Conservation (phyloP, 1,140 invertebrate species). For the Anoplophora glabripennis region DNA sequence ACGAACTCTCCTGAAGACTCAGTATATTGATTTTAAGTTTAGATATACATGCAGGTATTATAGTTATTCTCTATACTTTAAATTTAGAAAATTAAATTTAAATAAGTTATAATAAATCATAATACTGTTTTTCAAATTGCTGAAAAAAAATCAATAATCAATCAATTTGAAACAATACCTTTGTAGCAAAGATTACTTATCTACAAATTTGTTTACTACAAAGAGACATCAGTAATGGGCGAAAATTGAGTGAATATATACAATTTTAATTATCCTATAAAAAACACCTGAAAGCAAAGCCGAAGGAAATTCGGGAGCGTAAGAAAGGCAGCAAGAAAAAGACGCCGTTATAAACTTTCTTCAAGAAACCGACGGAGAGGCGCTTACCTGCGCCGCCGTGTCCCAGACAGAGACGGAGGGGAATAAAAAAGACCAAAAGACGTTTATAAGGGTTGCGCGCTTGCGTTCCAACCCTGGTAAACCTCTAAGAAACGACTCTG, state of each 20-base stretch:
- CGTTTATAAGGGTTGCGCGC: conserved; percentile 47
- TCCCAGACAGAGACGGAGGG: conserved; percentile 11
- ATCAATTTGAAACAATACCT: too few species aligned
- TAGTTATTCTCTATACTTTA: too few species aligned
- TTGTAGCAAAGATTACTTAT: too few species aligned
- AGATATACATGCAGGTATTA: too few species aligned
- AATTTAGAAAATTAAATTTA: too few species aligned
- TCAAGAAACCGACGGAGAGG: conserved; percentile 22
- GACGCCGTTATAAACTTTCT: conserved; percentile 21
- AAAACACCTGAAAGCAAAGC: conserved; percentile 16
- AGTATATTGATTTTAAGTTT: too few species aligned
- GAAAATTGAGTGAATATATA: neutral
- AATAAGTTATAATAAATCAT: too few species aligned
- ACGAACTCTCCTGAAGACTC: too few species aligned
- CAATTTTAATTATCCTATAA: conserved; percentile 15
- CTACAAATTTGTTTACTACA: too few species aligned
- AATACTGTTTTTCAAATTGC: too few species aligned
- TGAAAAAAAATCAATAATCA: too few species aligned
- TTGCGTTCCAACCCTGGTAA: conserved; percentile 48
- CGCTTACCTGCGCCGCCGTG: neutral
- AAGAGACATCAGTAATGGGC: neutral
- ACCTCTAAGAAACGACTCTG: conserved; percentile 52
- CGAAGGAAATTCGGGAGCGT: neutral
- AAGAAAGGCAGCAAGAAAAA: conserved; percentile 27
- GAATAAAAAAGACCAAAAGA: conserved; percentile 47